phyloP scores from a whole-genome alignment of 2,797 vertebrate species.

The Setipinna tenuifilis region DNA sequence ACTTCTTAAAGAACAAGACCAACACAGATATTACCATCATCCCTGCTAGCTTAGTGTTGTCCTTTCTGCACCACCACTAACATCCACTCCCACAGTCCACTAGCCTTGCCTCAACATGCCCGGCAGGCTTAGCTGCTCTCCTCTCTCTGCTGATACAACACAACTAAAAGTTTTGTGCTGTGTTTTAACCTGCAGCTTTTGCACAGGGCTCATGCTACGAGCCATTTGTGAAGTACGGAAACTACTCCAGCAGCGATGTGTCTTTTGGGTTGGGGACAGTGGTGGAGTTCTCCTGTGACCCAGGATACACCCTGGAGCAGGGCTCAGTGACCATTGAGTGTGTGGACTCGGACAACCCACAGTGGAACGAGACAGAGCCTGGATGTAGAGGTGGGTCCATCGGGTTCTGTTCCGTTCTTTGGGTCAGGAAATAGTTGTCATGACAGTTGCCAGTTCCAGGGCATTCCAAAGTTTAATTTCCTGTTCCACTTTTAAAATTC shows the following conservation, averaged over 20 bases:
- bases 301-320: slow-evolving; percentile 95
- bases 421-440: neutral
- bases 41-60: too few species aligned
- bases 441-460: neutral
- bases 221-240: slow-evolving; percentile 95
- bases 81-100: too few species aligned
- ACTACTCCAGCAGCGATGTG: slow-evolving; percentile 90
- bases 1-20: too few species aligned
- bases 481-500: neutral
- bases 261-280: slow-evolving; percentile 84
- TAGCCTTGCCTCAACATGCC: too few species aligned
- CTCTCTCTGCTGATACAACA: too few species aligned
- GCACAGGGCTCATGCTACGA: slow-evolving; percentile 91
- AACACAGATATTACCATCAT: too few species aligned
- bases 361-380: slow-evolving; percentile 98
- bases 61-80: too few species aligned
- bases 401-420: neutral
- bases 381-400: slow-evolving; percentile 88
- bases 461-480: neutral
- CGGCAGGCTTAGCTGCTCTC: too few species aligned
- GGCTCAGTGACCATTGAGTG: slow-evolving; percentile 95
- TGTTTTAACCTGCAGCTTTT: slow-evolving; percentile 78
- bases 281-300: slow-evolving; percentile 93
- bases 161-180: too few species aligned
- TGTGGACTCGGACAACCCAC: slow-evolving; percentile 84